These are phyloP conservation scores for Acanthiza pusilla DNA, from an alignment of 2,797 vertebrate genomes.

Conservation along the genomic window DNA sequence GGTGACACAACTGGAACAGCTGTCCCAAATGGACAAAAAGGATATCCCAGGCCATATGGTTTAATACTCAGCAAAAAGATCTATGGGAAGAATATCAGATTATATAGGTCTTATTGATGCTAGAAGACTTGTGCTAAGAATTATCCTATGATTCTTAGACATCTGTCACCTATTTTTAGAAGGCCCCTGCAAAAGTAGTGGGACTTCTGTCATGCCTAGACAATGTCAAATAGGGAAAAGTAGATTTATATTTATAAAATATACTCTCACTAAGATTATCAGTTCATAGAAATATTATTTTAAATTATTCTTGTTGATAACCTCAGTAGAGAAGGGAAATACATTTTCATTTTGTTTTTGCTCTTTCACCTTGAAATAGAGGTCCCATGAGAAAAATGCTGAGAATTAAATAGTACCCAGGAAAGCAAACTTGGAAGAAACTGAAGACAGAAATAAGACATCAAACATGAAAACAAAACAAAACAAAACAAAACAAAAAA, in stretches of 20 bases:
- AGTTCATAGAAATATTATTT: background rate
- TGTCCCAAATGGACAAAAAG: background rate
- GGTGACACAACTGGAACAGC: background rate
- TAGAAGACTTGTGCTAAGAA: background rate
- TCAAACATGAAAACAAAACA: background rate
- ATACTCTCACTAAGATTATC: background rate
- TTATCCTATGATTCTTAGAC: background rate
- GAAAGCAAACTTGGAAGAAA: background rate
- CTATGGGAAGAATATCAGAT: background rate
- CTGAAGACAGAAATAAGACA: background rate
- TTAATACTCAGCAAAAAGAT: background rate
- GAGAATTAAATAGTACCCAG: background rate
- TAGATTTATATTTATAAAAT: background rate
- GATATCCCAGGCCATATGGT: background rate
- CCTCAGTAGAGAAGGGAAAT: background rate
- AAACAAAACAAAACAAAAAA: no score
- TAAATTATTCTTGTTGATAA: background rate
- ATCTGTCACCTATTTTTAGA: background rate
- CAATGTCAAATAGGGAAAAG: background rate
- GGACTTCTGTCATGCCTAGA: background rate
- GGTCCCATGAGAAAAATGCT: background rate
- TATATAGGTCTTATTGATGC: background rate
- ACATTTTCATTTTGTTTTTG: background rate
- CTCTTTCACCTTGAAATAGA: background rate
- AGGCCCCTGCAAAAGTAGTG: background rate